These are phyloP conservation scores for Lepidurus couesii DNA, from an alignment of 1,140 invertebrate genomes.

Conservation along the genomic window DNA sequence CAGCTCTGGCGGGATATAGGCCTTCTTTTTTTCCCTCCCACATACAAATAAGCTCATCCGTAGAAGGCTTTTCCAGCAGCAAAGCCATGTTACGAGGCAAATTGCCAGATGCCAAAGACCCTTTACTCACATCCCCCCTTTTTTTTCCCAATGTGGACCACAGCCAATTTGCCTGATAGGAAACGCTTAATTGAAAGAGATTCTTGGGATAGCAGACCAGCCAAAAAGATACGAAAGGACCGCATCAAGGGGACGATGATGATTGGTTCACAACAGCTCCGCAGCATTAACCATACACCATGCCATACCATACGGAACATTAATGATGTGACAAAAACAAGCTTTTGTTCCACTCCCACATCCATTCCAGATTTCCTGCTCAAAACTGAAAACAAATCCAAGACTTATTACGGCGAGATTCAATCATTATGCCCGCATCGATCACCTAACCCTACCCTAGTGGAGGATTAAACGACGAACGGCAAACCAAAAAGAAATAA, in stretches of 20 bases:
- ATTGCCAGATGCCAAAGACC: slow-evolving; percentile 13
- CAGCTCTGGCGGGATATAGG: background rate
- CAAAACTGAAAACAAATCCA: too few species aligned
- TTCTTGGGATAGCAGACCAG: background rate
- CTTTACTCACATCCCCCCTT: background rate
- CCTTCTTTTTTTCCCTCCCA: background rate
- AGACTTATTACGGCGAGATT: too few species aligned
- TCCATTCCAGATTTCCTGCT: too few species aligned
- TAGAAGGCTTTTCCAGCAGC: slow-evolving; percentile 6
- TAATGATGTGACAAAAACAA: too few species aligned
- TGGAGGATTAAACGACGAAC: background rate
- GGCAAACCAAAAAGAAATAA: background rate
- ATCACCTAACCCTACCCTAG: too few species aligned
- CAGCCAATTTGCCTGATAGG: slow-evolving; percentile 21
- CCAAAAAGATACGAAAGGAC: background rate
- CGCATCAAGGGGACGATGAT: background rate
- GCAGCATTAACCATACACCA: background rate
- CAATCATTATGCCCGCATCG: too few species aligned
- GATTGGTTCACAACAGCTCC: background rate
- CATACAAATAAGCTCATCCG: slow-evolving; percentile 8
- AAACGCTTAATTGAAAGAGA: slow-evolving; percentile 14
- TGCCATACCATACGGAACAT: too few species aligned
- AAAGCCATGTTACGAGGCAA: background rate
- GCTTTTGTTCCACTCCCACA: too few species aligned
- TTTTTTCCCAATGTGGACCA: background rate